Percentiles rank a stretch among this genome's conserved stretches.
These are phyloP conservation scores for Caenorhabditis imperialis DNA, from an alignment of 2,888 invertebrate species.

Conservation along the genomic window DNA sequence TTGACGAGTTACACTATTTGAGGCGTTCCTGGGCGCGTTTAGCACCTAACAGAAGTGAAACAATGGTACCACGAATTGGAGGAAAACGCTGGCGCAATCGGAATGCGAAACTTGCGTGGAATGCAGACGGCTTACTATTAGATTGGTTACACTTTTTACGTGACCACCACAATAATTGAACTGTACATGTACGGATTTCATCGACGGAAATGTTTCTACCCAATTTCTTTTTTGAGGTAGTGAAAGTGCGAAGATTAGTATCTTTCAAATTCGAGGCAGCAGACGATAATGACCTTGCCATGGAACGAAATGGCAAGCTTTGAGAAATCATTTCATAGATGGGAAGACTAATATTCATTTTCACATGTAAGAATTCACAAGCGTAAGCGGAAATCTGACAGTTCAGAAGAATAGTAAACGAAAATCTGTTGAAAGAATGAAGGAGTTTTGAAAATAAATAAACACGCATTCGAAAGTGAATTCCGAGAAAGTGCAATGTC, in stretches of 20 bases:
- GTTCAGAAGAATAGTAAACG: too few species aligned
- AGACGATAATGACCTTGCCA: slow-evolving; percentile 28
- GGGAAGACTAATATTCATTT: too few species aligned
- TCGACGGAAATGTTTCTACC: slow-evolving; percentile 32
- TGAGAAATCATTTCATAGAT: too few species aligned
- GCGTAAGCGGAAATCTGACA: too few species aligned
- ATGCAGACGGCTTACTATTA: slow-evolving; percentile 14
- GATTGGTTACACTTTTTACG: slow-evolving; percentile 12
- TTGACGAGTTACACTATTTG: slow-evolving; percentile 5
- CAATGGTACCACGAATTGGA: slow-evolving; percentile 2
- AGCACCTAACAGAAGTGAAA: neutral
- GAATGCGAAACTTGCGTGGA: slow-evolving; percentile 13
- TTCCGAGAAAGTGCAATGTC: slow-evolving; percentile 2
- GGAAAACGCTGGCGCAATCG: neutral
- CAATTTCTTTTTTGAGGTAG: slow-evolving; percentile 20
- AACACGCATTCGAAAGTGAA: slow-evolving; percentile 1
- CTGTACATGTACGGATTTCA: slow-evolving; percentile 43
- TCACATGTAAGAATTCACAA: too few species aligned
- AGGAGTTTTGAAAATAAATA: neutral
- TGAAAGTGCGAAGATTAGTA: slow-evolving; percentile 47
- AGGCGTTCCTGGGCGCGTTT: neutral
- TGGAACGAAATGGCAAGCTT: slow-evolving; percentile 14
- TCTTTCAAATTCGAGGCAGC: slow-evolving; percentile 13
- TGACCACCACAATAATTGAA: slow-evolving; percentile 35
- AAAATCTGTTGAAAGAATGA: too few species aligned